Conservation (phyloP, 2,888 invertebrate species). For the Hartigia nigra region DNA sequence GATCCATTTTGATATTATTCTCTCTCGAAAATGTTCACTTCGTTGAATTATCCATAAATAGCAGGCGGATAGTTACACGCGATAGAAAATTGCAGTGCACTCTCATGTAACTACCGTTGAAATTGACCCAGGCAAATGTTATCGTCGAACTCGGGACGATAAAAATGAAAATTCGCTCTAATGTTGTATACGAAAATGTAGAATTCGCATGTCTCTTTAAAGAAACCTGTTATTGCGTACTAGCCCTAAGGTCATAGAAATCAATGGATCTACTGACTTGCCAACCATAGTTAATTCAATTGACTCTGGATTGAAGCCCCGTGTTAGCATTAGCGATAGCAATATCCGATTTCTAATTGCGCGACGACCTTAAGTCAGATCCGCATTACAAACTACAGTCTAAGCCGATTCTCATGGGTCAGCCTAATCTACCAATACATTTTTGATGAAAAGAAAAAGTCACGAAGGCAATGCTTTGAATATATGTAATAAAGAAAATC, state of each 20-base stretch:
- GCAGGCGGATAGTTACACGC: not conserved
- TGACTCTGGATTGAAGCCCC: not conserved
- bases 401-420: not conserved
- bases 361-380: not conserved
- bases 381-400: not conserved
- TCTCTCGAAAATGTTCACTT: not conserved
- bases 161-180: not conserved
- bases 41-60: conserved; percentile 28
- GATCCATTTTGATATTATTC: not conserved
- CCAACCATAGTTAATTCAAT: not conserved
- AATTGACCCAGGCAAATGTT: not conserved
- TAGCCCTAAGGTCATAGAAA: not conserved
- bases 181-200: not conserved
- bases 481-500: not conserved
- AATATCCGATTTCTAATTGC: not conserved
- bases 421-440: not conserved
- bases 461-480: not conserved
- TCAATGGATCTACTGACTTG: not conserved
- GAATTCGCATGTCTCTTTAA: not conserved
- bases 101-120: not conserved
- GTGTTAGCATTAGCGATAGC: not conserved
- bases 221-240: not conserved
- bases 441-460: not conserved
- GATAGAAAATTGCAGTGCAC: not conserved
- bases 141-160: not conserved